Evolutionary conservation across 2,113 vertebrate genomes (phyloP).

Genomic region (Cettia cetti): DNA sequence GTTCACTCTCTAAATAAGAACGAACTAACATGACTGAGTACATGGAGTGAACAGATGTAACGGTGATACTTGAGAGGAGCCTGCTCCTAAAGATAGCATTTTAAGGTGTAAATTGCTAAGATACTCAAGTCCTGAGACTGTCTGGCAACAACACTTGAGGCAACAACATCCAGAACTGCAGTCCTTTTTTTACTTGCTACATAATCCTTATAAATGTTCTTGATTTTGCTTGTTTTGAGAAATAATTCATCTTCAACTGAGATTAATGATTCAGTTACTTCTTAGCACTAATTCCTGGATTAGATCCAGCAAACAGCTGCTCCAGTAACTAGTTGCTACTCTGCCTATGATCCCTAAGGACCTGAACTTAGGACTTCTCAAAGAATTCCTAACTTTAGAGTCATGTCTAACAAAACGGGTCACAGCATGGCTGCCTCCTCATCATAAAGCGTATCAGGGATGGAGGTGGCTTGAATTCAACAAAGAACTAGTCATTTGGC

Average conservation of each 20-base stretch:
- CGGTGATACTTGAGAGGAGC: not conserved
- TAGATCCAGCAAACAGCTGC: not conserved
- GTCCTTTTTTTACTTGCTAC: not conserved
- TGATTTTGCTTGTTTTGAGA: not conserved
- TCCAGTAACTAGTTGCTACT: not conserved
- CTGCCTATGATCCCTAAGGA: not conserved
- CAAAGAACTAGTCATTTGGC: not conserved
- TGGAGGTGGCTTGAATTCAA: not conserved
- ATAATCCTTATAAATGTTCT: not conserved
- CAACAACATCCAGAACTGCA: not conserved
- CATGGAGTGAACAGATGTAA: not conserved
- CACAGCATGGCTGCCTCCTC: not conserved
- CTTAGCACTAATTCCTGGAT: not conserved
- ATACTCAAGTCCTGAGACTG: not conserved
- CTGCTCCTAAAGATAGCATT: not conserved
- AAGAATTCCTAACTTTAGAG: not conserved
- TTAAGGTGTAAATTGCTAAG: not conserved
- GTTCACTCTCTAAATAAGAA: not conserved
- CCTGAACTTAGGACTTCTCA: not conserved
- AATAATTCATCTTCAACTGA: not conserved
- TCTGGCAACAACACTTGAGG: not conserved
- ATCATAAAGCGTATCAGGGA: not conserved
- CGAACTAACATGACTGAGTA: not conserved
- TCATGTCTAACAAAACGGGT: not conserved
- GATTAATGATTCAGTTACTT: not conserved